These are phyloP conservation scores for Drosophila hydei DNA, from an alignment of 1,140 invertebrate genomes.

Conservation along the genomic window DNA sequence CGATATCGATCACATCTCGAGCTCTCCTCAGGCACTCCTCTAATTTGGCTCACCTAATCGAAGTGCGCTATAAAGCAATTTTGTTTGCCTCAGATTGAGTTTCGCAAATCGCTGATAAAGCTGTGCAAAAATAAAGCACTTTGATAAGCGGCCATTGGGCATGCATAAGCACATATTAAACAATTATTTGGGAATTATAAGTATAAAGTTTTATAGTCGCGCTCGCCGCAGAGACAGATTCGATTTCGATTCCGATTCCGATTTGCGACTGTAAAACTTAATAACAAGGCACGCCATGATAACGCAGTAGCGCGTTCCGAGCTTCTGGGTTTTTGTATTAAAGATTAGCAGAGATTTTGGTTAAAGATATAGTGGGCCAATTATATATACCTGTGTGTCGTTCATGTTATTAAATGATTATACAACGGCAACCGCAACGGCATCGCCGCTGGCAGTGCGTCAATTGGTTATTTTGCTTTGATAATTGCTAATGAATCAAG, in stretches of 20 bases:
- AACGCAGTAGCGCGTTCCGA: neutral
- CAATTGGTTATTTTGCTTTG: conserved; percentile 38
- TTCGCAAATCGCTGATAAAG: conserved; percentile 45
- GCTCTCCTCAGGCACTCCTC: neutral
- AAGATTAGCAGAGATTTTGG: conserved; percentile 54
- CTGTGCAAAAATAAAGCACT: conserved; percentile 1
- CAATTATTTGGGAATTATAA: conserved; percentile 62
- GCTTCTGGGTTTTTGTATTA: conserved; percentile 21
- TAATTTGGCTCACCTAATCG: neutral
- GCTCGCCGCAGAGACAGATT: conserved; percentile 9
- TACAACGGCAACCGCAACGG: neutral
- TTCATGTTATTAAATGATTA: conserved; percentile 23
- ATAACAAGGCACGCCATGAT: conserved; percentile 30
- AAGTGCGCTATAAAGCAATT: conserved; percentile 21
- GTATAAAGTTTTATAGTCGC: conserved; percentile 29
- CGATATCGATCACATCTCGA: neutral
- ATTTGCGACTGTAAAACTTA: conserved; percentile 48
- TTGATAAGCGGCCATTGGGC: conserved; percentile 16
- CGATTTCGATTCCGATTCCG: conserved; percentile 51
- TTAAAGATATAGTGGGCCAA: conserved; percentile 34
- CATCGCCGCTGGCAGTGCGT: conserved; percentile 11
- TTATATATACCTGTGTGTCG: conserved; percentile 23
- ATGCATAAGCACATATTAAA: conserved; percentile 55
- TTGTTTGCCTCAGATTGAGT: conserved; percentile 29
- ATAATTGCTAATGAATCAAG: conserved; percentile 20